Evolutionary conservation across 2,888 invertebrate genomes (phyloP), one percentile per base, ranked within the genome.

Genomic region (Caenorhabditis sp.): DNA sequence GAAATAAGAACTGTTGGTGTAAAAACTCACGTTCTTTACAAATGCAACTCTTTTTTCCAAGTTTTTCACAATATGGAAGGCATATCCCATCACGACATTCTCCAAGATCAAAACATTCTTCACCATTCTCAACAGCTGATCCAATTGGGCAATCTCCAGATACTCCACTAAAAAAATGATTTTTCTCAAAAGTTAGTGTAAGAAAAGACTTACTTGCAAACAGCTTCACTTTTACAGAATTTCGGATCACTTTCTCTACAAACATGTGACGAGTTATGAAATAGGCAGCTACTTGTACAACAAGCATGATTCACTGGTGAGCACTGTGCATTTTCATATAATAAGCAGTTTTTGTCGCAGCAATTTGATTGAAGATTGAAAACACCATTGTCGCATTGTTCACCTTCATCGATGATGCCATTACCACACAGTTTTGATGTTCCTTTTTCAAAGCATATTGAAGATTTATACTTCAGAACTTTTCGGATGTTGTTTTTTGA

Each of bases 391-490:
- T 97, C 97, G 88, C 97, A 97, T 88, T 97, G 94, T 89, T 97
- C 97, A 78, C 94, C 95, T 2, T 94, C 94, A 89, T 97, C 95
- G 0, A 97, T 95, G 14, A 95, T 91, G 77, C 95, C 91, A 90
- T 97, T 97, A 10, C 97, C 97, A 89, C 97, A 97, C 89, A 95
- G 95, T 63, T 95, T 94, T 89, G 94, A 94, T 89, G 95, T 94
- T 27, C 76, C 75, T n/a, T 79, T 68, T 62, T 70, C 63, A n/a
- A 78, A 78, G 38, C 76, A 76, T 0, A 26, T 25, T 2, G 36
- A 36, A 52, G 54, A 76, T 27, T 76, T 67, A n/a, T 52, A 20
- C 1, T 27, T 59, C 7, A 78, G 63, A 36, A 73, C 66, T 26
- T 68, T 66, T 10, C 78, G 70, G 2, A 78, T 71, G 21, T 20